Percentiles rank a stretch among this genome's conserved stretches.
These are phyloP conservation scores for Apis laboriosa DNA, from an alignment of 1,140 invertebrate genomes.

Conservation along the genomic window DNA sequence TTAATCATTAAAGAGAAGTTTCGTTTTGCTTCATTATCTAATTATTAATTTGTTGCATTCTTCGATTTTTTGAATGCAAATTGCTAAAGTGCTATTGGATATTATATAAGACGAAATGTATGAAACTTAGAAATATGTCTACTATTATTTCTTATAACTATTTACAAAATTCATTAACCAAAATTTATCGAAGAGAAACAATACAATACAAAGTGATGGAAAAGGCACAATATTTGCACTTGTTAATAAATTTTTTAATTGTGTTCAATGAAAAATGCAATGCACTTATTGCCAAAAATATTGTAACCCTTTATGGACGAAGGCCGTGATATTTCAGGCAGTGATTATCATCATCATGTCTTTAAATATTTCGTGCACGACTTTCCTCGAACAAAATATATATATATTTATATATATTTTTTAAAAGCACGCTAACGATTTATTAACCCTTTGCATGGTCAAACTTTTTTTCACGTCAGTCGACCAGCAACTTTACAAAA, in stretches of 20 bases:
- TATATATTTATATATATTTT: background rate
- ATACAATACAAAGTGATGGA: slow-evolving; percentile 14
- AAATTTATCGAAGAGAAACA: background rate
- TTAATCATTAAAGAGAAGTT: background rate
- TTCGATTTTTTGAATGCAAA: background rate
- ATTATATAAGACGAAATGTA: background rate
- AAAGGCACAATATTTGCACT: slow-evolving; percentile 38
- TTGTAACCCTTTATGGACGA: slow-evolving; percentile 8
- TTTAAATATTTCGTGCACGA: slow-evolving; percentile 1
- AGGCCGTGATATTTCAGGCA: slow-evolving; percentile 26
- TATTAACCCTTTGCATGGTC: slow-evolving; percentile 11
- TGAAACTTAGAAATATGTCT: slow-evolving; percentile 14
- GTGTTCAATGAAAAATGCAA: slow-evolving; percentile 6
- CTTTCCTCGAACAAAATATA: slow-evolving; percentile 3
- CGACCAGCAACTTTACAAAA: slow-evolving; percentile 26
- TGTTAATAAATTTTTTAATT: slow-evolving; percentile 23
- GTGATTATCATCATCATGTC: slow-evolving; percentile 10
- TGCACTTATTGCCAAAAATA: slow-evolving; percentile 11
- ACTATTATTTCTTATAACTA: slow-evolving; percentile 21
- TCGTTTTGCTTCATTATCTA: background rate
- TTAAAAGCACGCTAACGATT: slow-evolving; percentile 15
- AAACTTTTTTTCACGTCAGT: slow-evolving; percentile 1
- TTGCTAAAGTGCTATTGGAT: slow-evolving; percentile 3
- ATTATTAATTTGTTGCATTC: background rate
- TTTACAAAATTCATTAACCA: slow-evolving; percentile 30